Evolutionary conservation across 2,797 vertebrate species (phyloP).

Genomic region (Acropternis orthonyx): DNA sequence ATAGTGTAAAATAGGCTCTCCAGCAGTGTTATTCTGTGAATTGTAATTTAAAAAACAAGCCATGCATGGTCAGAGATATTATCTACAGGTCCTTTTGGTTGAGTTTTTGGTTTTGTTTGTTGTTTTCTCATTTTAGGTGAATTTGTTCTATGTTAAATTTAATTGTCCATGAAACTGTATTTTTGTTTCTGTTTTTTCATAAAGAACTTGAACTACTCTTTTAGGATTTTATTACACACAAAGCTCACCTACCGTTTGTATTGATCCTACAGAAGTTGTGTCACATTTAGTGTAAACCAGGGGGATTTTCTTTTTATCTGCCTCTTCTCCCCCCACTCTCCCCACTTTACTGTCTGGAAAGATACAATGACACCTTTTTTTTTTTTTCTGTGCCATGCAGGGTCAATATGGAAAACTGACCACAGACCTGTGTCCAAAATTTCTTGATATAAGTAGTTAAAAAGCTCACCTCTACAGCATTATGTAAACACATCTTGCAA

Average conservation of each 20-base stretch:
- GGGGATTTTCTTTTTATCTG: constrained; percentile 50
- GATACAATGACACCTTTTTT: constrained; percentile 11
- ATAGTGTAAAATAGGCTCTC: constrained; percentile 88
- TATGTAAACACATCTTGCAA: constrained; percentile 81
- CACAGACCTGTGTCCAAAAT: constrained; percentile 74
- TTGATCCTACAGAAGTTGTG: constrained; percentile 70
- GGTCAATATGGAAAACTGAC: constrained; percentile 71
- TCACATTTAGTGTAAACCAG: constrained; percentile 55
- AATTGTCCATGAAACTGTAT: constrained; percentile 67
- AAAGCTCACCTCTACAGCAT: constrained; percentile 73
- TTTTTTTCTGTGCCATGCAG: constrained; percentile 75
- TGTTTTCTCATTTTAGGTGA: constrained; percentile 71
- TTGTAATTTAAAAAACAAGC: constrained; percentile 86
- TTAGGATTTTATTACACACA: constrained; percentile 50
- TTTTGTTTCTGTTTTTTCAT: constrained; percentile 62
- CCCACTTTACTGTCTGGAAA: constrained; percentile 4
- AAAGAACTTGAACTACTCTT: constrained; percentile 75
- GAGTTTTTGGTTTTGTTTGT: constrained; percentile 66
- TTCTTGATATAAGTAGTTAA: constrained; percentile 67
- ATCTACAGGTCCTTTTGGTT: constrained; percentile 35
- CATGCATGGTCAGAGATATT: constrained; percentile 77
- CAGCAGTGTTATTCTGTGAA: constrained; percentile 88
- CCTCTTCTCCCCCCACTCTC: constrained; percentile 5
- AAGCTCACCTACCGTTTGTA: constrained; percentile 56
- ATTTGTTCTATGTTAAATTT: constrained; percentile 65